Conservation (phyloP, 30 jellyfish, hydroid and myxozoan species). For the Aurelia aurita region DNA sequence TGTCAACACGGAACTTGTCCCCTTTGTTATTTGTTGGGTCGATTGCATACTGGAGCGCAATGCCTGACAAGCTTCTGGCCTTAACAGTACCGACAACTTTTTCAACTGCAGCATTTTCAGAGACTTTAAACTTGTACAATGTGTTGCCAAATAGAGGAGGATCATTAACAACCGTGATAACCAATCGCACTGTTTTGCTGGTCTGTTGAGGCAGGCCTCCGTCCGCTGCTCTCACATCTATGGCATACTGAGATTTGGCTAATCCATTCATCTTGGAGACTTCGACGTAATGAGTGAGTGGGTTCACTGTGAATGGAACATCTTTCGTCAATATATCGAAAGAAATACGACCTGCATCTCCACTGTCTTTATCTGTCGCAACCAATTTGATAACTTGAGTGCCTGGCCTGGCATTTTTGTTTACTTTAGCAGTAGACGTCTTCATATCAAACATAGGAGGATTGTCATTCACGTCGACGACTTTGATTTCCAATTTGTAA, state of each 20-base stretch:
- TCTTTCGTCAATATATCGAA: slow-evolving; percentile 68
- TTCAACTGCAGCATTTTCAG: slow-evolving; percentile 86
- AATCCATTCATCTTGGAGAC: slow-evolving; percentile 65
- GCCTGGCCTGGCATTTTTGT: slow-evolving; percentile 95
- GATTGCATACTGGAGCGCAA: slow-evolving; percentile 73
- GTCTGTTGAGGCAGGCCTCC: slow-evolving; percentile 84
- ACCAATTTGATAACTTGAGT: slow-evolving; percentile 79
- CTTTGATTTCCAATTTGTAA: slow-evolving; percentile 75
- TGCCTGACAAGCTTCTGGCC: slow-evolving; percentile 96
- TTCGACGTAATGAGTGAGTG: slow-evolving; percentile 80
- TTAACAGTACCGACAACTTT: slow-evolving; percentile 68
- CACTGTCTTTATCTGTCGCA: slow-evolving; percentile 93
- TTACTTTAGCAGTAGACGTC: slow-evolving; percentile 70
- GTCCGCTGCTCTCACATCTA: slow-evolving; percentile 85
- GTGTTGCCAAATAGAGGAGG: slow-evolving; percentile 82
- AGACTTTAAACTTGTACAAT: slow-evolving; percentile 83
- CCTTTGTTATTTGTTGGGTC: slow-evolving; percentile 75
- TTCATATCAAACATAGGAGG: slow-evolving; percentile 87
- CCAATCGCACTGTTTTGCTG: slow-evolving; percentile 56
- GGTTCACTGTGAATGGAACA: slow-evolving; percentile 93
- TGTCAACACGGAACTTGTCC: slow-evolving; percentile 83
- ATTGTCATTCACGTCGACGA: slow-evolving; percentile 87
- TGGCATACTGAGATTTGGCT: slow-evolving; percentile 73
- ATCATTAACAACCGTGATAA: slow-evolving; percentile 82
- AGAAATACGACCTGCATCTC: slow-evolving; percentile 86